Evolutionary conservation across 2,797 vertebrate genomes (phyloP).

Genomic region (Ceyx erithaca): DNA sequence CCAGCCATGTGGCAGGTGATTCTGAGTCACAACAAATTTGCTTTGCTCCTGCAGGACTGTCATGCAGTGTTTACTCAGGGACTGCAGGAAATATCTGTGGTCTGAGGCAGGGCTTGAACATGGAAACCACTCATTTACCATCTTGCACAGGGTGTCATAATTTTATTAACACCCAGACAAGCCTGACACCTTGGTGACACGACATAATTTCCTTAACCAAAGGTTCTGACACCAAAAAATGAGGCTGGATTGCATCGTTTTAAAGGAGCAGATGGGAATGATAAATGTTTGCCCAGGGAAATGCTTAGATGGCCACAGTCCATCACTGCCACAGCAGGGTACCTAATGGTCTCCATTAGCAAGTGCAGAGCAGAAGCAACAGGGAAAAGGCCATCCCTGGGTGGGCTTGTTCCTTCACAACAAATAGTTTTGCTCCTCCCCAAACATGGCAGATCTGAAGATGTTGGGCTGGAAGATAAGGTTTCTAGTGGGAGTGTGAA

Average conservation of each 20-base stretch:
- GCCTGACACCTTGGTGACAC: slow-evolving; percentile 59
- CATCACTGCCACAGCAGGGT: neutral
- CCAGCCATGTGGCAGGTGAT: neutral
- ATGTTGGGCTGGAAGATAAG: neutral
- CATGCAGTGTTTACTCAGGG: neutral
- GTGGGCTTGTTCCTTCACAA: neutral
- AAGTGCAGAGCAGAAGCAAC: neutral
- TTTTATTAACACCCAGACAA: slow-evolving; percentile 46
- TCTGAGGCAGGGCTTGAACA: neutral
- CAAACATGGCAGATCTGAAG: neutral
- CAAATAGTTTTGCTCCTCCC: neutral
- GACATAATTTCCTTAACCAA: slow-evolving; percentile 54
- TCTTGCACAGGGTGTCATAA: slow-evolving; percentile 9
- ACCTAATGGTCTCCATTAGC: neutral
- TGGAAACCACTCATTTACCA: neutral
- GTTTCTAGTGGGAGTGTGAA: neutral
- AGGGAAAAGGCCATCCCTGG: neutral
- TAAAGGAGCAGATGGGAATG: slow-evolving; percentile 63
- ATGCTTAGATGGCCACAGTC: neutral
- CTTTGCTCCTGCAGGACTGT: neutral
- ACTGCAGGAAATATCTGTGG: neutral
- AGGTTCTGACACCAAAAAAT: slow-evolving; percentile 68
- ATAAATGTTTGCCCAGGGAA: slow-evolving; percentile 4
- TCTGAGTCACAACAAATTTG: neutral
- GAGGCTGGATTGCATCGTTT: slow-evolving; percentile 63